Percentiles rank a stretch among this genome's conserved stretches.
Evolutionary conservation across 92 coral and sea anemone genomes (phyloP).

Genomic region (Desmophyllum pertusum): DNA sequence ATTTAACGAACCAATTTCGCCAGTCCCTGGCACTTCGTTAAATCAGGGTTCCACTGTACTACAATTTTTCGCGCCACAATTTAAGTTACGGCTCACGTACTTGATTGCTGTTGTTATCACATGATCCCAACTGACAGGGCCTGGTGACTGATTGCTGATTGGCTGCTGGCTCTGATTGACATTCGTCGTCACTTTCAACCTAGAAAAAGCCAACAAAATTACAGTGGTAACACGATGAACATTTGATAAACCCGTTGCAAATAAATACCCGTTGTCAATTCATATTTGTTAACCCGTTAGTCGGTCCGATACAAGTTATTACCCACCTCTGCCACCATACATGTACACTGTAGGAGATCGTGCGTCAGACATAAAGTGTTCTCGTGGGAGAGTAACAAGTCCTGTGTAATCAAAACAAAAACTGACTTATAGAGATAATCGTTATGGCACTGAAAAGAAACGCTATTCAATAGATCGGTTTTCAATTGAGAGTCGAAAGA

Average conservation of each 20-base stretch:
- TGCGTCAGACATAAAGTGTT: slow-evolving; percentile 84
- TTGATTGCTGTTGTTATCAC: slow-evolving; percentile 22
- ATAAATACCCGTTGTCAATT: not conserved
- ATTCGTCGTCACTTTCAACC: slow-evolving; percentile 25
- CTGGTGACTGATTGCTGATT: slow-evolving; percentile 48
- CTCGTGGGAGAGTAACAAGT: slow-evolving; percentile 82
- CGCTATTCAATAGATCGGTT: too few relatives aligned
- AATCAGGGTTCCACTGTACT: too few relatives aligned
- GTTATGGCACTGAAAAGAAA: not conserved
- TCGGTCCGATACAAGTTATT: too few relatives aligned
- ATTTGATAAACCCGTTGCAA: not conserved
- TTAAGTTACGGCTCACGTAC: not conserved
- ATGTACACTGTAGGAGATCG: slow-evolving; percentile 80
- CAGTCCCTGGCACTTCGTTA: too few relatives aligned
- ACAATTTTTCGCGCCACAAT: not conserved
- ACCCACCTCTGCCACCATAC: slow-evolving; percentile 27
- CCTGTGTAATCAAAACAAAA: slow-evolving; percentile 45
- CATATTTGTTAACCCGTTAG: not conserved
- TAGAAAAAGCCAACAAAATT: slow-evolving; percentile 29
- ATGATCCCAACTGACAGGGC: slow-evolving; percentile 83
- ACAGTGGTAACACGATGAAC: not conserved
- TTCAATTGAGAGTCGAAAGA: too few relatives aligned
- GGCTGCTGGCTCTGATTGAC: slow-evolving; percentile 21
- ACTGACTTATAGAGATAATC: not conserved
- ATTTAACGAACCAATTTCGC: too few relatives aligned